A percentile compares a stretch with the other conserved stretches of the same genome.
These are phyloP conservation scores for Philonicus albiceps DNA, from an alignment of 2,888 invertebrate genomes.

Conservation along the genomic window DNA sequence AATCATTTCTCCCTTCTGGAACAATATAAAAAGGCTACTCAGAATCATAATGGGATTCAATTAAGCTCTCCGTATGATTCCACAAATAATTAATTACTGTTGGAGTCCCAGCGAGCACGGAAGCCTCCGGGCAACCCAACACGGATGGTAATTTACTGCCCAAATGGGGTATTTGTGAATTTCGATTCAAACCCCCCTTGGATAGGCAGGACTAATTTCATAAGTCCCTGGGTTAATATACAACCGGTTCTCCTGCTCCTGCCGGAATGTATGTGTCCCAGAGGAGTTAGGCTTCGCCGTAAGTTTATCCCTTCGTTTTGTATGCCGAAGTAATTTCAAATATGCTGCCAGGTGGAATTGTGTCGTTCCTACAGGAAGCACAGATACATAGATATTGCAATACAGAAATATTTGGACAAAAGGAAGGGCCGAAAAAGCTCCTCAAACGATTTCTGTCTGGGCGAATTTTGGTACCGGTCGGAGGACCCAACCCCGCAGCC, in stretches of 20 bases:
- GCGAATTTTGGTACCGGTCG: background rate
- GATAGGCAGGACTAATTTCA: background rate
- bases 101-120: background rate
- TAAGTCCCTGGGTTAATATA: slow-evolving; percentile 4
- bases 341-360: background rate
- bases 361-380: background rate
- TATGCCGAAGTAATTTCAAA: background rate
- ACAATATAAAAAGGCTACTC: slow-evolving; percentile 5
- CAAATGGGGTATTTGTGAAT: slow-evolving; percentile 41
- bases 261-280: background rate
- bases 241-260: background rate
- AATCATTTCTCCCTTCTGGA: background rate
- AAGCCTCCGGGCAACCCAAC: background rate
- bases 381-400: background rate
- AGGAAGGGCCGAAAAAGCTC: background rate
- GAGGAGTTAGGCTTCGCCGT: background rate
- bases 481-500: background rate
- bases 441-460: background rate
- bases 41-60: slow-evolving; percentile 44
- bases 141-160: slow-evolving; percentile 38
- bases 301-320: background rate
- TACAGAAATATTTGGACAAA: background rate
- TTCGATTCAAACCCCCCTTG: slow-evolving; percentile 22
- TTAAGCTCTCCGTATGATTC: slow-evolving; percentile 44
- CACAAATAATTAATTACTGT: slow-evolving; percentile 45